Conservation (phyloP, 2,113 vertebrate genomes). For the Penelope pileata region DNA sequence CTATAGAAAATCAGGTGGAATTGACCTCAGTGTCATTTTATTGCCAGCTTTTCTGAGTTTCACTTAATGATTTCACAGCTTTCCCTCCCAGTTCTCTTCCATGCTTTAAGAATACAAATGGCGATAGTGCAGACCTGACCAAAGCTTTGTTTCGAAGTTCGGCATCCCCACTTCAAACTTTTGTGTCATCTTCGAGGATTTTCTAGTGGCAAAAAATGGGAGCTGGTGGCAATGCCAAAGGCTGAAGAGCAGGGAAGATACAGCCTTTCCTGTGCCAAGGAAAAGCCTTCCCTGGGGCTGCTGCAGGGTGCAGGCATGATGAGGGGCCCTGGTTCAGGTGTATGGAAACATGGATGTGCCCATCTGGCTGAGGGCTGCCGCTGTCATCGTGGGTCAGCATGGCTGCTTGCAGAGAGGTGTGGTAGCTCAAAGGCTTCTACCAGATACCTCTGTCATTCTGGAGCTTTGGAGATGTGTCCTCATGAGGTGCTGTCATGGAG, state of each 20-base stretch:
- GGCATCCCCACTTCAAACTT: not conserved
- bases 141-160: not conserved
- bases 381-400: no score
- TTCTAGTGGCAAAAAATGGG: not conserved
- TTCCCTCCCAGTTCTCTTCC: not conserved
- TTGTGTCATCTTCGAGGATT: not conserved
- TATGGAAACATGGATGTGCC: no score
- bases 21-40: not conserved
- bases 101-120: not conserved
- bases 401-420: not conserved
- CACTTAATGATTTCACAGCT: not conserved
- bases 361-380: accelerated
- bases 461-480: not conserved
- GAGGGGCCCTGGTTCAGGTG: accelerated
- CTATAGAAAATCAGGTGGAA: not conserved
- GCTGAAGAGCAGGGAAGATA: not conserved
- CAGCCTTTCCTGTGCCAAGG: not conserved
- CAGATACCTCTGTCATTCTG: accelerated
- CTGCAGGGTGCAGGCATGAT: accelerated
- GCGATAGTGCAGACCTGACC: not conserved
- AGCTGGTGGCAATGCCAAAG: not conserved
- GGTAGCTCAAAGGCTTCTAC: not conserved
- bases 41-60: not conserved
- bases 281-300: not conserved
- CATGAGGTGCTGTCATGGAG: not conserved